A percentile compares a stretch with the other conserved stretches of the same genome.
These are phyloP conservation scores for Helicoverpa assulta DNA, from an alignment of 2,888 invertebrate genomes.

Conservation along the genomic window DNA sequence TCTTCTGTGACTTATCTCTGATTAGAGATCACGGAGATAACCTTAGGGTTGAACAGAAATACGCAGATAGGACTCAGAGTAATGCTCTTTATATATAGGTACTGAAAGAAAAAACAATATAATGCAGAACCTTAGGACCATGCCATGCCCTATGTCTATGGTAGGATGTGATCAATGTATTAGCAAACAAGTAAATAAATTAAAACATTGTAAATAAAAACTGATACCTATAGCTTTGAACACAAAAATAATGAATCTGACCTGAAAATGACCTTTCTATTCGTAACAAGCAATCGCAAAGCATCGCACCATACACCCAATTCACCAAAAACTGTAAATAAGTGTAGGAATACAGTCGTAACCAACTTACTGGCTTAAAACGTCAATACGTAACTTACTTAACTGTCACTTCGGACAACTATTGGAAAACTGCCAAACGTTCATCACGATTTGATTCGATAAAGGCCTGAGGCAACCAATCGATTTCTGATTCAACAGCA, in stretches of 20 bases:
- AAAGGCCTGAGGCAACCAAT: constrained; percentile 36
- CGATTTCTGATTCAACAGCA: constrained; percentile 44
- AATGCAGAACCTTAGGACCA: too few relatives aligned
- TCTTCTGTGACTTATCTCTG: constrained; percentile 40
- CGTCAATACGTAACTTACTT: constrained; percentile 50
- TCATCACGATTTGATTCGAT: constrained; percentile 50
- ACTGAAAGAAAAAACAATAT: too few relatives aligned
- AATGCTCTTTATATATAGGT: too few relatives aligned
- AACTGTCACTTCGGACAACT: constrained; percentile 50
- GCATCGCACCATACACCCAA: background rate
- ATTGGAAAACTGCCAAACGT: constrained; percentile 56
- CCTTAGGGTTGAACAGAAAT: constrained; percentile 18
- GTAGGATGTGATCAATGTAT: too few relatives aligned
- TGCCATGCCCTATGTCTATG: too few relatives aligned
- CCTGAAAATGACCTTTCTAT: too few relatives aligned
- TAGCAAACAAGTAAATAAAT: too few relatives aligned
- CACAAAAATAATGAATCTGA: too few relatives aligned
- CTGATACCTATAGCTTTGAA: too few relatives aligned
- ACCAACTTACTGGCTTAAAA: constrained; percentile 43
- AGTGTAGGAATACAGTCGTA: constrained; percentile 25
- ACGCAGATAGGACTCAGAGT: constrained; percentile 3
- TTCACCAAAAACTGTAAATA: background rate
- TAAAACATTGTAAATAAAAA: background rate
- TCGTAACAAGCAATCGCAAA: background rate
- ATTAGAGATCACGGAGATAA: constrained; percentile 48